Base-by-base conservation (phyloP, 2,113 vertebrate genomes). In the Thamnophis sirtalis region DNA sequence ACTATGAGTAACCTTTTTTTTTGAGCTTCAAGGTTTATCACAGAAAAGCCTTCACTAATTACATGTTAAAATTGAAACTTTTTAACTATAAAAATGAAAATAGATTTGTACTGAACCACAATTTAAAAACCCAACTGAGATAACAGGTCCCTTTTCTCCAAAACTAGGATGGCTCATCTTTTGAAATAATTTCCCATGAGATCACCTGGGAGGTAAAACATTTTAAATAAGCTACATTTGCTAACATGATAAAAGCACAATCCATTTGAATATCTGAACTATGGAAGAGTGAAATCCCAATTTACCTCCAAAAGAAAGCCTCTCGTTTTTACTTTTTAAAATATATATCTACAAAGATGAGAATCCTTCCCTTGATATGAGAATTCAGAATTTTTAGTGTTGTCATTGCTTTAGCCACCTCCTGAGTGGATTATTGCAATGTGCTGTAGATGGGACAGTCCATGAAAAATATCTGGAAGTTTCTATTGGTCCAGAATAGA, bases 111-210 rank as follows among this genome's bases (percentile, higher is more conserved):
- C 26, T 93, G 0, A 92, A 94, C 5, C 21, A 24, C 54, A 51
- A 28, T 93, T 95, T 94, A 94, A 92, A 94, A 94, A 94, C 73
- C 38, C 90, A 94, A 91, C 73, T 91, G 55, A 26, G 43, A 89
- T 93, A 1, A 19, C 87, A 93, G 80, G 11, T 91, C 5, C 1
- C 0, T 84, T 95, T 96, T 80, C 26, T 93, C 22, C 9, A 1
- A 86, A 92, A 49, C 33, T 7, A 73, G 51, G 55, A 15, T 89
- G 90, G 38, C 28, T 43, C 1, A 0, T 58, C 91, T n/a, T 43
- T 85, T 63, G 58, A 93, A 96, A 92, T 93, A 87, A 92, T 94
- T 95, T 94, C 43, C 63, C 9, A 0, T 24, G 89, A 89, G 48
- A 24, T 91, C 0, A 0, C 53, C 51, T 15, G 84, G 92, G 53